Percentiles rank a stretch among this genome's conserved stretches.
phyloP scores from a whole-genome alignment of 2,113 vertebrate species.

The Cricetomys ansorgei region DNA sequence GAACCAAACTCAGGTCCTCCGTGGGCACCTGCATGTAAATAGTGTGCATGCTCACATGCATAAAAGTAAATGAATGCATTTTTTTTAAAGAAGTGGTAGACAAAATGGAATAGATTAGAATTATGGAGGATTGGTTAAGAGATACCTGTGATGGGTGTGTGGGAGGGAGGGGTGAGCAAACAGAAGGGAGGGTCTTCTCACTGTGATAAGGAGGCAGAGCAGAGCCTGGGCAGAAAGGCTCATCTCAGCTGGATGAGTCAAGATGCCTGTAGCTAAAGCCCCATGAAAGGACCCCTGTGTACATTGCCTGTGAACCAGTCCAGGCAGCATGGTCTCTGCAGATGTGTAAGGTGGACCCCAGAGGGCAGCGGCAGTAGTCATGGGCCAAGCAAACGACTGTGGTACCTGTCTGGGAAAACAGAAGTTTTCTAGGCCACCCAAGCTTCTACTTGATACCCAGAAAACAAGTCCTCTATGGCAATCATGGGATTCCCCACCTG shows the following conservation, averaged over 20 bases:
- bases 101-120: neutral
- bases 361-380: too few relatives aligned
- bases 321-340: neutral
- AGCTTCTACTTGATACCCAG: too few relatives aligned
- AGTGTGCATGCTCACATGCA: neutral
- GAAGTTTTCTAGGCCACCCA: too few relatives aligned
- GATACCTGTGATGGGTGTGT: neutral
- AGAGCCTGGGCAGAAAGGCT: too few relatives aligned
- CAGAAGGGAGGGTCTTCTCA: neutral
- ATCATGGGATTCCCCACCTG: neutral
- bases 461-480: too few relatives aligned
- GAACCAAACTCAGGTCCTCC: too few relatives aligned
- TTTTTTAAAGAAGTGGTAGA: neutral
- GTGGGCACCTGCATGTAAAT: too few relatives aligned
- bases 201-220: neutral
- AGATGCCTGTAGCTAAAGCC: too few relatives aligned
- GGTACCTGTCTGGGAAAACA: too few relatives aligned
- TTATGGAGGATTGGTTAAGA: too few relatives aligned
- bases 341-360: fast-evolving
- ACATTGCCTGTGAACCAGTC: neutral
- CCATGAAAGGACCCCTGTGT: too few relatives aligned
- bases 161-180: neutral
- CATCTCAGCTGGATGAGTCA: neutral
- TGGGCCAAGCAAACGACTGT: too few relatives aligned
- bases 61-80: neutral